Evolutionary conservation across 2,797 vertebrate species (phyloP), one percentile per base, ranked within the genome.

Genomic region (Etheostoma nigrum): DNA sequence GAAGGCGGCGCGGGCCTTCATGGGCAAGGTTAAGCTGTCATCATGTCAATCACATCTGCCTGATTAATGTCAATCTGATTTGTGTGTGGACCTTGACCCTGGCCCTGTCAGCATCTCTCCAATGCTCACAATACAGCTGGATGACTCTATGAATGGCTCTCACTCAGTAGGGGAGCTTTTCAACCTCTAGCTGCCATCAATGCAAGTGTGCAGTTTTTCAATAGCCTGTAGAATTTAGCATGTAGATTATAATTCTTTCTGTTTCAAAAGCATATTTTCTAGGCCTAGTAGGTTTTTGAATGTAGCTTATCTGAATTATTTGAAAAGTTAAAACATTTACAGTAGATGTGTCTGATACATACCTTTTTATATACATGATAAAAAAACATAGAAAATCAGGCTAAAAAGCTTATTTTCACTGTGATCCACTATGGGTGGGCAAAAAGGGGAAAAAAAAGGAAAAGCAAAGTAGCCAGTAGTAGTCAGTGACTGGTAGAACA

Each of bases 1-100:
- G 95, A 97, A 96, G 89, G 94, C 95, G 1, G 94, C 95, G 27
- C 91, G 89, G 86, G 87, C 93, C 88, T 96, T 96, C 93, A 96
- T 96, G 95, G 95, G 96, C 92, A 97, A 97, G 96, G 94, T 96
- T 92, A 95, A 92, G 81, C 91, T 92, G 88, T 93, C 93, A 90
- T 79, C 80, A 61, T 86, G 83, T 91, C 87, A 76, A 71, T 89
- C 86, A 82, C 86, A 85, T 86, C 88, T 82, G 82, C 89, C 84
- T 94, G 91, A 95, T 92, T 91, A 90, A 94, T 93, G 82, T 75
- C 88, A 84, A 74, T 94, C 90, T 93, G 85, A 94, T 94, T 91
- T 91, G 81, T 86, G 76, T 66, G 64, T 65, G 70, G 86, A 79
- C 94, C 94, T 94, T 95, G 95, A 94, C 91, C 91, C 83, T 55